A percentile compares a stretch with the other conserved stretches of the same genome.
Conservation (phyloP, 2,888 invertebrate genomes). For the Drosophila kanekoi region DNA sequence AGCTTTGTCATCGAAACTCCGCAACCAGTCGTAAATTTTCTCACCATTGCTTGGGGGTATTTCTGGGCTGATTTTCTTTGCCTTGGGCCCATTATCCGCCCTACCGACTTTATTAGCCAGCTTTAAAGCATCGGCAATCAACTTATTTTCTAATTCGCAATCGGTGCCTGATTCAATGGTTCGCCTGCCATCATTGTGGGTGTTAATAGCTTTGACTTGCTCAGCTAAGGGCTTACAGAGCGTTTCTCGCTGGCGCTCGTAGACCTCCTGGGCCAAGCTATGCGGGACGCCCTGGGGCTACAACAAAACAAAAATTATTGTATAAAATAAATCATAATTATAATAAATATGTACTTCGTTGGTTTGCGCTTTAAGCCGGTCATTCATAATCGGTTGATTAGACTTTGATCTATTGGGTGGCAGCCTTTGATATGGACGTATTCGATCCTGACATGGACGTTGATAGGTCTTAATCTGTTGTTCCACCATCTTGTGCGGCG, state of each 20-base stretch:
- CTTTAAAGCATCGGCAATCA: not conserved
- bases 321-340: not conserved
- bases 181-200: not conserved
- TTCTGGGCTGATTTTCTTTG: not conserved
- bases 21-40: not conserved
- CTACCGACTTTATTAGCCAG: not conserved
- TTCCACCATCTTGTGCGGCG: not conserved
- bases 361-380: too few species aligned
- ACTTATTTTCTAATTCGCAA: not conserved
- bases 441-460: not conserved
- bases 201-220: not conserved
- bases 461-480: not conserved
- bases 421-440: not conserved
- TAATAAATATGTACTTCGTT: not conserved
- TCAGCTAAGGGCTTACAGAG: not conserved
- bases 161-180: not conserved
- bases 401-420: not conserved
- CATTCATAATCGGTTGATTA: not conserved
- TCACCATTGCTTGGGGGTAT: not conserved
- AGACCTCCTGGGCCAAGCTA: not conserved
- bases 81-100: rapidly evolving
- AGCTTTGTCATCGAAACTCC: not conserved
- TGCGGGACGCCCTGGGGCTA: not conserved
- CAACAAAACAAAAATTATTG: not conserved
- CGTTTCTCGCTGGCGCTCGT: not conserved